Evolutionary conservation across 2,888 invertebrate species (phyloP), one percentile per base, ranked within the genome.

Genomic region (Tipula vernalis): DNA sequence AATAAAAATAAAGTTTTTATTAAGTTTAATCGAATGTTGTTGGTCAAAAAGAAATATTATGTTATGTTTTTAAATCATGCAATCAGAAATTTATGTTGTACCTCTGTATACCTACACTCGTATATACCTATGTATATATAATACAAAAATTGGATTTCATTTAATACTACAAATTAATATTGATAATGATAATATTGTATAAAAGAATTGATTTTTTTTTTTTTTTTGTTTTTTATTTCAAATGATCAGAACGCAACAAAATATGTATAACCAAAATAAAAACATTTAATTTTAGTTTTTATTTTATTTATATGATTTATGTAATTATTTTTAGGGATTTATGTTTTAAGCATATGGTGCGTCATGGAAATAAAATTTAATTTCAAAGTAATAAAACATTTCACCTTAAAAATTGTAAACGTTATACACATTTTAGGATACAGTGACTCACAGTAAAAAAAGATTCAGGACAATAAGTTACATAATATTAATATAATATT

Each of bases 1-100:
- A 51, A 51, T 15, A 51, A 51, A 51, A 51, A 4, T 15, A 51
- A 12, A 28, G 28, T 71, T 71, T 71, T 71, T 71, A 71, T 71
- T 71, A 71, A 71, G 71, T 71, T 71, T 71, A 71, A 71, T 71
- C 71, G 71, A 71, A 71, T 71, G 71, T 71, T 71, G 71, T 71
- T 71, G 71, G 71, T 71, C 28, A 28, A 71, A 71, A 71, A 10
- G 3, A 18, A 71, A 71, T 18, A 71, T 15, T 28, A 71, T 71
- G 71, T 71, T 71, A 71, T 71, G 71, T 71, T 28, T 71, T 71
- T 71, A 28, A 71, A 71, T 71, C 71, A 71, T 71, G 71, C 71
- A 71, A 71, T 71, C 71, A 28, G 28, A 71, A 71, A 71, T 71
- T 71, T 71, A 71, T 71, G 71, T 71, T 71, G 71, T 28, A 57